phyloP scores from a whole-genome alignment of 2,113 vertebrate species.

The Gymnocephalus cernua region DNA sequence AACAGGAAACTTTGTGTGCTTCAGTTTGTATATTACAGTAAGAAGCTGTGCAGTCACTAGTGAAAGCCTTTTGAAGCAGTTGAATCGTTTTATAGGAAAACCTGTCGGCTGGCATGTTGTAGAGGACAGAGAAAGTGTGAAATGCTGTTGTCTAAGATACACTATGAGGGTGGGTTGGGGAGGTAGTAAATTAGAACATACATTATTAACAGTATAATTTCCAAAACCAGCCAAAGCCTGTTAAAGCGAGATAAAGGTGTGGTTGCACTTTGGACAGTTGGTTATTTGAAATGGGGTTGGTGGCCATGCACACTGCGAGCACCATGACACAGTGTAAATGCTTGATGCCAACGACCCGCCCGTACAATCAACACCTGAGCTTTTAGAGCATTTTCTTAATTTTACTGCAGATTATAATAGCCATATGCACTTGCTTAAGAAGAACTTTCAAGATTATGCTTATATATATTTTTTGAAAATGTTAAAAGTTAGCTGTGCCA shows the following conservation, averaged over 20 bases:
- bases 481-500: slow-evolving; percentile 69
- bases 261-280: slow-evolving; percentile 72
- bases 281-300: slow-evolving; percentile 65
- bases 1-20: slow-evolving; percentile 63
- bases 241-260: slow-evolving; percentile 66
- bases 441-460: slow-evolving; percentile 79
- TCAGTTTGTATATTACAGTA: slow-evolving; percentile 72
- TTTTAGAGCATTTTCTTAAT: slow-evolving; percentile 79
- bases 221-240: slow-evolving; percentile 80
- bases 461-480: slow-evolving; percentile 81
- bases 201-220: slow-evolving; percentile 73
- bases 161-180: slow-evolving; percentile 58
- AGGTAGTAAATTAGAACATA: slow-evolving; percentile 76
- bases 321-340: slow-evolving; percentile 71
- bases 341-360: slow-evolving; percentile 75
- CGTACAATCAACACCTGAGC: slow-evolving; percentile 82
- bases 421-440: slow-evolving; percentile 83
- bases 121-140: slow-evolving; percentile 54
- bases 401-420: slow-evolving; percentile 82
- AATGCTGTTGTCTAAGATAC: slow-evolving; percentile 63
- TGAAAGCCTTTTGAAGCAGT: slow-evolving; percentile 65
- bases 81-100: slow-evolving; percentile 48
- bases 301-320: slow-evolving; percentile 74
- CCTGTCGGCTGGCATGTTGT: slow-evolving; percentile 61
- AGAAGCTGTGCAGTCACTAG: slow-evolving; percentile 69